Conservation (phyloP, 2,113 vertebrate genomes). For the Ageneiosus marmoratus region DNA sequence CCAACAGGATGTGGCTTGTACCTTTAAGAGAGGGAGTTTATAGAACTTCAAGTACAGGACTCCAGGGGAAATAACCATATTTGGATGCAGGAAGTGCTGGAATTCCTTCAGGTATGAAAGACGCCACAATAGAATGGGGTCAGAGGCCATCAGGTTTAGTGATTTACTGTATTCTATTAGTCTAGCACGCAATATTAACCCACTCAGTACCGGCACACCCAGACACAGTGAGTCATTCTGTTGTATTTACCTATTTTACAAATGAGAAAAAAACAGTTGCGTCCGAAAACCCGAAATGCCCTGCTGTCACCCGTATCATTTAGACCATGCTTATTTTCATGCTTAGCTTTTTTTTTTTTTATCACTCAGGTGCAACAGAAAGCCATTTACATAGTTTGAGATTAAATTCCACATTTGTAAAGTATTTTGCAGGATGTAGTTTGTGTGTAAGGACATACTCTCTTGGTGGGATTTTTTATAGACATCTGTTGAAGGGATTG, state of each 20-base stretch:
- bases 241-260: background rate
- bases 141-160: slow-evolving; percentile 33
- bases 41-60: slow-evolving; percentile 41
- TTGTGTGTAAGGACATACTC: background rate
- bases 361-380: background rate
- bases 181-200: slow-evolving; percentile 45
- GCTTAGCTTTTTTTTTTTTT: too few species aligned
- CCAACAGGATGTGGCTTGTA: slow-evolving; percentile 48
- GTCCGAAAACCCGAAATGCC: background rate
- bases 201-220: slow-evolving; percentile 19
- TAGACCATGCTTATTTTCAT: background rate
- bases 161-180: slow-evolving; percentile 29
- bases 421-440: background rate
- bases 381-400: background rate
- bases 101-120: slow-evolving; percentile 65
- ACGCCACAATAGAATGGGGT: slow-evolving; percentile 44
- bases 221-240: background rate
- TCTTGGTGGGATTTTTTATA: background rate
- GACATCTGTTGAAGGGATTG: background rate
- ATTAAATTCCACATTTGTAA: background rate
- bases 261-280: background rate
- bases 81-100: slow-evolving; percentile 70
- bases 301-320: background rate
- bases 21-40: slow-evolving; percentile 54
- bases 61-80: slow-evolving; percentile 65